Conservation (phyloP, 2,888 invertebrate genomes). For the Theretra japonica region DNA sequence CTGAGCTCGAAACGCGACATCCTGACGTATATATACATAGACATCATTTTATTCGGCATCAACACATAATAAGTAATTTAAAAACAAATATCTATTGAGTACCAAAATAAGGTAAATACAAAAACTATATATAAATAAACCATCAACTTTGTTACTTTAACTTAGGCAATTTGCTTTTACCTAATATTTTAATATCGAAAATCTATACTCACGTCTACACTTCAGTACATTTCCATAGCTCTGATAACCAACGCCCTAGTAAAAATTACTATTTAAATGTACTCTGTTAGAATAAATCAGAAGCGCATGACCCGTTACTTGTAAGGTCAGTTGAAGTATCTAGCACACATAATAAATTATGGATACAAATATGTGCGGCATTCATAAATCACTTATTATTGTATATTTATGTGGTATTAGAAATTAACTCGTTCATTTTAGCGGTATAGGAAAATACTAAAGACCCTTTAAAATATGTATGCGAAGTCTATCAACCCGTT, state of each 20-base stretch:
- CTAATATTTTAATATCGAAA: not conserved
- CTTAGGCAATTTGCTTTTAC: no score
- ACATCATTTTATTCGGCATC: no score
- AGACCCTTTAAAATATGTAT: no score
- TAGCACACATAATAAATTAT: constrained; percentile 21
- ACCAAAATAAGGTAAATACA: no score
- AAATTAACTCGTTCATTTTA: not conserved
- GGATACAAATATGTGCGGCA: constrained; percentile 1
- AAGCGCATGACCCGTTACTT: constrained; percentile 13
- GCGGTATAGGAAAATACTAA: no score
- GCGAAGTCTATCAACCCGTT: no score
- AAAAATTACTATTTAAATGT: constrained; percentile 11
- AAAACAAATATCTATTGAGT: no score
- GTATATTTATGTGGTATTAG: not conserved
- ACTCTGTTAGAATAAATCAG: constrained; percentile 19
- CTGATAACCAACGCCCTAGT: not conserved
- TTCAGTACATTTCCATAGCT: constrained; percentile 1
- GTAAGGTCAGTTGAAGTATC: constrained; percentile 21
- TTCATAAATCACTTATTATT: not conserved
- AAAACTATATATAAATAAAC: no score
- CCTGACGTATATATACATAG: no score
- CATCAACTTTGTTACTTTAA: no score
- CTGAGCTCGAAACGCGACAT: no score
- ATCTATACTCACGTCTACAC: not conserved
- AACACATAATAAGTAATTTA: no score